Evolutionary conservation across 1,140 invertebrate species (phyloP).

Genomic region (Melanaphis sacchari): DNA sequence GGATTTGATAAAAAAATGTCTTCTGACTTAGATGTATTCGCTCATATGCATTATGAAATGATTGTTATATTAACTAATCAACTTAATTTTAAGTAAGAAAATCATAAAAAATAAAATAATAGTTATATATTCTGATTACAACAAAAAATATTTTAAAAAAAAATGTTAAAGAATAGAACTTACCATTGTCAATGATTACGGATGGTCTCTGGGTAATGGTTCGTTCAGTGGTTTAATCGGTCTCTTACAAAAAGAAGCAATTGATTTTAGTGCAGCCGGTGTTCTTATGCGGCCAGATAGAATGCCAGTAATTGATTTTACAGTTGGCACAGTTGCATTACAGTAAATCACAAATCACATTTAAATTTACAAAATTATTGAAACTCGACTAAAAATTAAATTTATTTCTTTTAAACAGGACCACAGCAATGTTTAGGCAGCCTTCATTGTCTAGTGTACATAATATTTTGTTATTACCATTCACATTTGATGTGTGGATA

Average conservation of each 20-base stretch:
- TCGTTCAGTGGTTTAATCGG: neutral
- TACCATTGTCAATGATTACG: neutral
- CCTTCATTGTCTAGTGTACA: neutral
- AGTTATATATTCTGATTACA: neutral
- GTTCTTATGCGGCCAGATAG: neutral
- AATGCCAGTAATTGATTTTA: neutral
- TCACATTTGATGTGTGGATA: neutral
- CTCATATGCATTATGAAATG: constrained; percentile 26
- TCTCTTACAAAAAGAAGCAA: neutral
- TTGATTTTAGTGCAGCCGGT: neutral
- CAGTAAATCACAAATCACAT: neutral
- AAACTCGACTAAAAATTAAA: neutral
- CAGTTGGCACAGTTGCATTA: neutral
- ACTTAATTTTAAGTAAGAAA: constrained; percentile 33
- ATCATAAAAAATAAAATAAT: neutral
- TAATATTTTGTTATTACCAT: constrained; percentile 9
- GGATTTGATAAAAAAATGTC: neutral
- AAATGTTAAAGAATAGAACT: neutral
- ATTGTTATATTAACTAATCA: neutral
- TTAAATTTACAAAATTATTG: neutral
- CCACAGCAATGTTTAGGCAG: neutral
- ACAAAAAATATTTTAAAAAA: neutral
- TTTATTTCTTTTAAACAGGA: neutral
- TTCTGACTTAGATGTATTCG: neutral
- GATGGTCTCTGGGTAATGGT: constrained; percentile 13